Base-by-base conservation (phyloP, 2,113 vertebrate genomes). In the Laterallus jamaicensis region DNA sequence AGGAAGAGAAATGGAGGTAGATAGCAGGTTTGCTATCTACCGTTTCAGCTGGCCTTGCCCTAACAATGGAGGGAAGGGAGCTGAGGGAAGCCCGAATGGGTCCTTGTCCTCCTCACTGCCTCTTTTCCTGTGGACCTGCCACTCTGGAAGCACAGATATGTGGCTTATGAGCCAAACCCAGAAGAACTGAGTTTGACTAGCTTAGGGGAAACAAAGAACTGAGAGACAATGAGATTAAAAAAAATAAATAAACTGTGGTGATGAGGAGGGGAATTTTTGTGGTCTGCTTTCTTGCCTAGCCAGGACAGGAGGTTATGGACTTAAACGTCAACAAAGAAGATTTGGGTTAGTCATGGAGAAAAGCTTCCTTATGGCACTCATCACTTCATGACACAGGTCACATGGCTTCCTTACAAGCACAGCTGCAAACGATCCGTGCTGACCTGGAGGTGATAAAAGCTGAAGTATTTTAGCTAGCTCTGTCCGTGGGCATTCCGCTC, bases 341-440 rank as follows among this genome's bases (percentile, higher is more conserved):
- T 66, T 42, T 28, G 39, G 75, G 32, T 40, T 60, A 73, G 58
- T 68, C 35, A 26, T 3, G 17, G 56, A 81, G 67, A 75, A 87
- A 87, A 85, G 11, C 59, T 82, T 82, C 77, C 58, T 92, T 49
- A 68, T 15, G 58, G 44, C 40, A 75, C 2, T 2, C 32, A 3
- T 7, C 78, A 39, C 70, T 82, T 76, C 74, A 16, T 16, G 7
- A 66, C 62, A 79, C 35, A 60, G 86, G 74, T 90, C 89, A 60
- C 83, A 70, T 60, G 9, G 18, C 69, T 71, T 47, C 54, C 62
- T 84, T 63, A 28, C 16, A 55, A 76, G 54, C 8, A 9, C 1
- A 87, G 93, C 86, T 94, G 91, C 87, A 92, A 82, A 77, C 86
- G 87, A 69, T 91, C 93, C 92, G 89, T 81, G 75, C 84, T 94